Percentiles rank a stretch among this genome's conserved stretches.
phyloP scores from a whole-genome alignment of 2,888 invertebrate genomes.

The Hymenopus coronatus region DNA sequence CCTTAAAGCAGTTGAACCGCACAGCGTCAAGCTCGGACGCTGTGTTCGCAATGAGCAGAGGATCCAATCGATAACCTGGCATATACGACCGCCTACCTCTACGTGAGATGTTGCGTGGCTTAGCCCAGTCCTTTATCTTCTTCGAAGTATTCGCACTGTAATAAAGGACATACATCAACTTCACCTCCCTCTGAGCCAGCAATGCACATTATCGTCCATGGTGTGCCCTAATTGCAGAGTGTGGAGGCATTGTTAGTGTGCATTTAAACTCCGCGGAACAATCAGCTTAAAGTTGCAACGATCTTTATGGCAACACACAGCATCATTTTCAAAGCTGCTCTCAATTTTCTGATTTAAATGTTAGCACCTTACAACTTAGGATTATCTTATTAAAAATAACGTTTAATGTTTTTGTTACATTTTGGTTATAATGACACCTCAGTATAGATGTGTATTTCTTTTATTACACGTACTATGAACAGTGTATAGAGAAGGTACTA shows the following conservation, averaged over 20 bases:
- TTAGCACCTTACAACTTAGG: no score
- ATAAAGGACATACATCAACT: background rate
- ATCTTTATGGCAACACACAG: background rate
- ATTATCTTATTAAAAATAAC: no score
- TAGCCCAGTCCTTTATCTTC: background rate
- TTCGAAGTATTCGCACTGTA: background rate
- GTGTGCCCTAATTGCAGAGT: background rate
- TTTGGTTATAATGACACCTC: no score
- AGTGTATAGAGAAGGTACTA: no score
- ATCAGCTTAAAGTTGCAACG: background rate
- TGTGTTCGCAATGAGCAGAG: background rate
- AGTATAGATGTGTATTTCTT: no score
- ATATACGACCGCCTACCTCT: background rate
- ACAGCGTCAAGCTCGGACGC: background rate
- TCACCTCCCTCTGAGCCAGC: background rate
- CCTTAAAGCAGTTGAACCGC: background rate
- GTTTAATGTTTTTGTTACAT: no score
- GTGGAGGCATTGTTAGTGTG: background rate
- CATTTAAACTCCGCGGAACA: background rate
- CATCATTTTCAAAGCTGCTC: background rate
- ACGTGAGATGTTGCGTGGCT: background rate
- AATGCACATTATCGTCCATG: background rate
- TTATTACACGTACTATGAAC: no score
- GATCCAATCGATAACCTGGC: background rate
- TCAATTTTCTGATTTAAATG: no score